phyloP scores from a whole-genome alignment of 2,797 vertebrate species.

The Salmo trutta region DNA sequence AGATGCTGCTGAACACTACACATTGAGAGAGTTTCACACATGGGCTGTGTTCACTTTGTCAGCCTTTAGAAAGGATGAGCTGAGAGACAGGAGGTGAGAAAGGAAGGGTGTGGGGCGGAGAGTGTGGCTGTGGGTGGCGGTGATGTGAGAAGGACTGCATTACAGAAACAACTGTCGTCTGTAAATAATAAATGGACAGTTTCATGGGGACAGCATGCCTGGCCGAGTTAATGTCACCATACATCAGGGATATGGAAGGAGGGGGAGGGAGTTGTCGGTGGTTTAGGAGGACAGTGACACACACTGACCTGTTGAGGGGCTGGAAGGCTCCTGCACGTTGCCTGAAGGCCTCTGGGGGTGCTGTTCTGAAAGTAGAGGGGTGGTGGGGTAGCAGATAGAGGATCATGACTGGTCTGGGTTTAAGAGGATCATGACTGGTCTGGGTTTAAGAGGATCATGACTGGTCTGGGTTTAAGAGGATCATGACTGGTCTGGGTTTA shows the following conservation, averaged over 20 bases:
- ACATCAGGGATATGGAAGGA: slow-evolving; percentile 19
- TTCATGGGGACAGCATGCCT: no score
- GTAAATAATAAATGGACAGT: no score
- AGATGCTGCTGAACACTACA: no score
- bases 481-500: background rate
- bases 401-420: no score
- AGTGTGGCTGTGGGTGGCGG: slow-evolving; percentile 57
- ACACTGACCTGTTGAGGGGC: slow-evolving; percentile 74
- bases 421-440: no score
- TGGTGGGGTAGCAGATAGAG: no score
- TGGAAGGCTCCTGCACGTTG: slow-evolving; percentile 79
- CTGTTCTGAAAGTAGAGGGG: slow-evolving; percentile 61
- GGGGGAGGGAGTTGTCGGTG: slow-evolving; percentile 8
- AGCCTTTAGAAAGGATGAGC: slow-evolving; percentile 1
- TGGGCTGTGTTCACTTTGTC: background rate
- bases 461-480: background rate
- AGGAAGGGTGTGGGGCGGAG: slow-evolving; percentile 48
- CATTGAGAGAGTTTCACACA: background rate
- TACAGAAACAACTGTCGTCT: no score
- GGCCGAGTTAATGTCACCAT: no score
- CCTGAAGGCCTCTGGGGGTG: slow-evolving; percentile 76
- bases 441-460: background rate
- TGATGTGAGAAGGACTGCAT: background rate
- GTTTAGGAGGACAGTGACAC: background rate
- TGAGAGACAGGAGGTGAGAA: slow-evolving; percentile 52